Conservation (phyloP, 2,113 vertebrate species). For the Colossoma macropomum region DNA sequence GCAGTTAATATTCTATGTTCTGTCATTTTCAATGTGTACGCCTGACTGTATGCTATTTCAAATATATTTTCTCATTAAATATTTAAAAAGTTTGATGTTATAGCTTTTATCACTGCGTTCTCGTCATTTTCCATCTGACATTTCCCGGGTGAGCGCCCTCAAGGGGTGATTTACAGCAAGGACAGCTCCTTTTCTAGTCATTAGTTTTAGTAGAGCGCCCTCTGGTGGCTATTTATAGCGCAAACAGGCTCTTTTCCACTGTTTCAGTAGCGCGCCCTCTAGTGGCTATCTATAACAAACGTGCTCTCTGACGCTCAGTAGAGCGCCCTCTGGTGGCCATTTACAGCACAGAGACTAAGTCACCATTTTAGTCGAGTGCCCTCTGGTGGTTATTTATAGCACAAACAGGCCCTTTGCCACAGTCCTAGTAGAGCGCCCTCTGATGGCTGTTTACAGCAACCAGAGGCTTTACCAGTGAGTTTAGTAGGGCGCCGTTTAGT, state of each 20-base stretch:
- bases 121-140: too few species aligned
- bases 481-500: too few species aligned
- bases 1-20: background rate
- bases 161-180: background rate
- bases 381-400: slow-evolving; percentile 11
- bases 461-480: background rate
- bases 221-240: slow-evolving; percentile 11
- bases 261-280: too few species aligned
- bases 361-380: background rate
- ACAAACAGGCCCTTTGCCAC: background rate
- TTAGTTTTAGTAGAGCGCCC: background rate
- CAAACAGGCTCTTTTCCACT: background rate
- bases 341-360: background rate
- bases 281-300: too few species aligned
- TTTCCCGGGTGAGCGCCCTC: background rate
- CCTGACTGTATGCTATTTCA: too few species aligned
- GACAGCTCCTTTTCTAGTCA: background rate
- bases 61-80: too few species aligned
- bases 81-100: too few species aligned
- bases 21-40: background rate
- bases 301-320: background rate
- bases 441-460: background rate
- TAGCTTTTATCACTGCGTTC: too few species aligned
- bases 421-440: background rate
- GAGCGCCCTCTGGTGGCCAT: background rate